Evolutionary conservation across 2,797 vertebrate genomes (phyloP).

Genomic region (Phalanger gymnotis): DNA sequence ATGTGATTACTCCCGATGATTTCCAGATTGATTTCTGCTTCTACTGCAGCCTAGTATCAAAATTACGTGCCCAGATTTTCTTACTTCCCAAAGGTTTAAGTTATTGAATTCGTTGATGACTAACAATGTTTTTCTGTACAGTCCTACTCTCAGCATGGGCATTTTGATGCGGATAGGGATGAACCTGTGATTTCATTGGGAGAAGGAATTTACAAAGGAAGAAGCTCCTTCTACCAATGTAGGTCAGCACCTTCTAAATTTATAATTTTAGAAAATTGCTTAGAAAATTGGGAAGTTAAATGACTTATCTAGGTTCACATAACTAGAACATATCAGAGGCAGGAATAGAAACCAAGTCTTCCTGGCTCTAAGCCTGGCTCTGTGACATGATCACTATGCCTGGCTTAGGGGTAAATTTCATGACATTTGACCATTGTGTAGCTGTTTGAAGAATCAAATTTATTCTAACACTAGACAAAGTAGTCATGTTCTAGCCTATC

Average conservation of each 20-base stretch:
- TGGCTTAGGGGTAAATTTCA: neutral
- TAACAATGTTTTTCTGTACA: slow-evolving; percentile 29
- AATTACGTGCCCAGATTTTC: slow-evolving; percentile 14
- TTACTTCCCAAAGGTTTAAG: slow-evolving; percentile 23
- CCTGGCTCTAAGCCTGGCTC: neutral
- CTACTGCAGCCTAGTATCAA: slow-evolving; percentile 19
- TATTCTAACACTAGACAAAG: slow-evolving; percentile 39
- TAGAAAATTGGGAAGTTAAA: neutral
- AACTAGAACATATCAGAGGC: neutral
- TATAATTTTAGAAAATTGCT: neutral
- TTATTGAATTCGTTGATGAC: neutral
- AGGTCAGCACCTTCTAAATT: neutral
- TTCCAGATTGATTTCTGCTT: slow-evolving; percentile 54
- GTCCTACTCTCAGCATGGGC: slow-evolving; percentile 7
- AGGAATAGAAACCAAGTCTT: neutral
- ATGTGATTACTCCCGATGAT: slow-evolving; percentile 43
- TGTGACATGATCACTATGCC: neutral
- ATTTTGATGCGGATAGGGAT: slow-evolving; percentile 1
- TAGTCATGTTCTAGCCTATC: slow-evolving; percentile 23
- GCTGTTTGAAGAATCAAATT: slow-evolving; percentile 32
- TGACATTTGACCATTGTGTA: slow-evolving; percentile 12
- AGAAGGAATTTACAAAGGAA: neutral
- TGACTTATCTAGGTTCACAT: neutral
- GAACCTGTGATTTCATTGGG: neutral
- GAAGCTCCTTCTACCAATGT: neutral